Conservation (phyloP, 2,113 vertebrate species). For the Antigone vipio region DNA sequence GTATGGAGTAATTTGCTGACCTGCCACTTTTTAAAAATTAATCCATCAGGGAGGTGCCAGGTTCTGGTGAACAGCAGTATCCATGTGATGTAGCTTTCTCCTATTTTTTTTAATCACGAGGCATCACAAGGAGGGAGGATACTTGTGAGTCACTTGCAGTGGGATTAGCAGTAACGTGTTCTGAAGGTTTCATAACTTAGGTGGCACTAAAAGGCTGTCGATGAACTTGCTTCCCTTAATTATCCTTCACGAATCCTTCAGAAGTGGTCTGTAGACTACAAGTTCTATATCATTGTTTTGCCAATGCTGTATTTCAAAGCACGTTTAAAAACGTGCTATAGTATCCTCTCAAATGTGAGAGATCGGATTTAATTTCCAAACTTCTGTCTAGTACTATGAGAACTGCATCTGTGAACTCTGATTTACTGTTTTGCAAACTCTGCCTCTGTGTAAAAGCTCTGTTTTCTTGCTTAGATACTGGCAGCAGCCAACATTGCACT, state of each 20-base stretch:
- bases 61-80: neutral
- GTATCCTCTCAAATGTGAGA: neutral
- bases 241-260: neutral
- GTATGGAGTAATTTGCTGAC: neutral
- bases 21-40: neutral
- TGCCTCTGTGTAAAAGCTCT: neutral
- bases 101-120: neutral
- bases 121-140: neutral
- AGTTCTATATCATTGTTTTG: neutral
- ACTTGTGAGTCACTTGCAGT: neutral
- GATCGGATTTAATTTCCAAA: neutral
- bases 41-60: neutral
- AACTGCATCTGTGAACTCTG: neutral
- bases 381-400: neutral
- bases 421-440: neutral
- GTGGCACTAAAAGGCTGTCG: neutral
- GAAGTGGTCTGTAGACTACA: neutral
- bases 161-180: neutral
- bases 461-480: neutral
- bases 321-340: fast-evolving
- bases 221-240: neutral
- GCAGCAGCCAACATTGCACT: neutral
- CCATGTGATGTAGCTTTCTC: neutral
- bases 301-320: neutral
- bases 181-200: neutral